Conservation (phyloP, 2,113 vertebrate species). For the Perognathus longimembris region DNA sequence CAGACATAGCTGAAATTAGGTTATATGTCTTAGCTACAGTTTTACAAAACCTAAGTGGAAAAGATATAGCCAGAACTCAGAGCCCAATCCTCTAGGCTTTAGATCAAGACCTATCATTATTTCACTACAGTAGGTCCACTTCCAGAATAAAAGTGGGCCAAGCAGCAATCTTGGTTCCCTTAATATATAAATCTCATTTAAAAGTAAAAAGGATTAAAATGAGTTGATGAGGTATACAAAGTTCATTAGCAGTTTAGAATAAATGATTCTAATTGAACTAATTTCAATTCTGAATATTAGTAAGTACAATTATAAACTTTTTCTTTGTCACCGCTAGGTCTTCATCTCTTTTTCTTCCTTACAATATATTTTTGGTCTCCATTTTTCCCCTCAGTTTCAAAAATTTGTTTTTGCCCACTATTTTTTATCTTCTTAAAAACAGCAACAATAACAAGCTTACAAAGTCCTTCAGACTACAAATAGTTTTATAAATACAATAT, state of each 20-base stretch:
- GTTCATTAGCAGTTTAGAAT: neutral
- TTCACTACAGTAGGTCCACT: neutral
- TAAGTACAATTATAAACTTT: neutral
- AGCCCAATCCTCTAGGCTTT: neutral
- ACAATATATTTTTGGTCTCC: neutral
- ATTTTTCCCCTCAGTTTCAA: neutral
- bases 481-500: neutral
- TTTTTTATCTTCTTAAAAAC: neutral
- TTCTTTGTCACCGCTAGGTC: too few species aligned
- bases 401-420: neutral
- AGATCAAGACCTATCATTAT: neutral
- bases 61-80: neutral
- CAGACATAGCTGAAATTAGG: neutral
- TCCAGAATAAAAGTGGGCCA: neutral
- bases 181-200: neutral
- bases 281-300: neutral
- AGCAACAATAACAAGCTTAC: neutral
- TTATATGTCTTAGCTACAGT: neutral
- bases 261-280: neutral
- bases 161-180: neutral
- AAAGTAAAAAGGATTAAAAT: neutral
- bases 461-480: neutral
- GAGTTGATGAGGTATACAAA: neutral
- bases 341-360: neutral
- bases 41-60: neutral